Evolutionary conservation across 2,113 vertebrate genomes (phyloP).

Genomic region (Orcinus orca): DNA sequence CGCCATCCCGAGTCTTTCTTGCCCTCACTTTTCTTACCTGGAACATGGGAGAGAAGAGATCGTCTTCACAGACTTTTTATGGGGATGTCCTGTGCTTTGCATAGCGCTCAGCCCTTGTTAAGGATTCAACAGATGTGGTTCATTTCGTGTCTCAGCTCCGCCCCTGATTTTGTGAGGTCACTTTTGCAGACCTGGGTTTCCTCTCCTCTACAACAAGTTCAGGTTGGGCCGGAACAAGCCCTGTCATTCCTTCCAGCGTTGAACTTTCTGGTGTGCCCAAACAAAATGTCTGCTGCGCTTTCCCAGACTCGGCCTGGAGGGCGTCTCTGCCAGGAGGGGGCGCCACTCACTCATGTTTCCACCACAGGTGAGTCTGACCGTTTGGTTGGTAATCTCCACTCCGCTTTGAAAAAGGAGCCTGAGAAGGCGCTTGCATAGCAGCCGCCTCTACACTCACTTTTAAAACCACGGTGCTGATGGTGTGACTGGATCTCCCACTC

Average conservation of each 20-base stretch:
- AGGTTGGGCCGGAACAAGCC: neutral
- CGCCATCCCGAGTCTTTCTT: neutral
- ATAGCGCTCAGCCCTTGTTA: neutral
- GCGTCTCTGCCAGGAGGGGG: conserved; percentile 56
- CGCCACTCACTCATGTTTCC: conserved; percentile 29
- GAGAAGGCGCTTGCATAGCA: neutral
- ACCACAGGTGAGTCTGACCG: neutral
- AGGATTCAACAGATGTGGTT: neutral
- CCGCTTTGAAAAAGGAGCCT: neutral
- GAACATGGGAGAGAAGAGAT: neutral
- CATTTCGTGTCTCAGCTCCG: neutral
- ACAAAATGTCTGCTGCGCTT: neutral
- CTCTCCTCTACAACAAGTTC: neutral
- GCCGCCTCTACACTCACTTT: neutral
- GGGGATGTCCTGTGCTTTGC: neutral
- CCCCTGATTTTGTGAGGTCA: neutral
- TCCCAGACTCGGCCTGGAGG: neutral
- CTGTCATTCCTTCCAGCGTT: neutral
- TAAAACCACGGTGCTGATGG: neutral
- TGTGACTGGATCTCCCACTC: neutral
- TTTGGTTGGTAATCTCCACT: neutral
- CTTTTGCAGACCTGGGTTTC: neutral
- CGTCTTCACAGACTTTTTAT: neutral
- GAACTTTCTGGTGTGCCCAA: neutral
- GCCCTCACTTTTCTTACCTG: neutral